Base-by-base conservation (phyloP, 2,113 vertebrate genomes). In the Triplophysa tibetana region DNA sequence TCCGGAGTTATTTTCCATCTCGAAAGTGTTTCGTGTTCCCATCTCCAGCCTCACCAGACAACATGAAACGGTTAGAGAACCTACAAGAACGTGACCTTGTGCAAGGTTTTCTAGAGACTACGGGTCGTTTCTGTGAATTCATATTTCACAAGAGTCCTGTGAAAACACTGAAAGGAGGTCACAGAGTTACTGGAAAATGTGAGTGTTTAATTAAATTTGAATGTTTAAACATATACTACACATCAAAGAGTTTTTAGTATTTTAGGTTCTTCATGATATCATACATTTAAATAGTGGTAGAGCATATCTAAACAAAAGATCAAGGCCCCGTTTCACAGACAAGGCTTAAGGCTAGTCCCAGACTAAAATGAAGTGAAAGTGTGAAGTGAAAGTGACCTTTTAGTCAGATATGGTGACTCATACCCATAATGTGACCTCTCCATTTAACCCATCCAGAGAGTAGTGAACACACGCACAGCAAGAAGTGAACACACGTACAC, bases 21-120 rank as follows among this genome's bases (percentile, higher is more conserved):
- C 86, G 90, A 4, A 89, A 87, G 65, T 87, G 86, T 64, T 89
- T 84, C 8, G 79, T 82, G 26, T 91, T 92, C 48, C 85, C 84
- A 0, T 75, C 64, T 3, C 91, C 90, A 0, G 69, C 88, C 1
- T 17, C 38, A 1, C 50, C 83, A 4, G 84, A 88, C 8, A 85
- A 87, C 7, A 84, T 90, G 79, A 12, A 14, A 1, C 56, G 29
- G 3, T 80, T 92, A 26, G 91, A 91, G 13, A 48, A 41, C 3
- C 67, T 90, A 33, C n/a, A 81, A 1, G 84, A 88, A 5, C 21
- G 8, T 0, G 66, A 88, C 0, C 80, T 92, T 6, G 79, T 62
- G 0, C 69, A 76, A 0, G 11, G 50, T 0, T 92, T 92, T 78
- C 41, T 88, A 48, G 9, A 69, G 0, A 77, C 80, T 52, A 76